Evolutionary conservation across 2,797 vertebrate genomes (phyloP).

Genomic region (Sebastes taczanowskii): DNA sequence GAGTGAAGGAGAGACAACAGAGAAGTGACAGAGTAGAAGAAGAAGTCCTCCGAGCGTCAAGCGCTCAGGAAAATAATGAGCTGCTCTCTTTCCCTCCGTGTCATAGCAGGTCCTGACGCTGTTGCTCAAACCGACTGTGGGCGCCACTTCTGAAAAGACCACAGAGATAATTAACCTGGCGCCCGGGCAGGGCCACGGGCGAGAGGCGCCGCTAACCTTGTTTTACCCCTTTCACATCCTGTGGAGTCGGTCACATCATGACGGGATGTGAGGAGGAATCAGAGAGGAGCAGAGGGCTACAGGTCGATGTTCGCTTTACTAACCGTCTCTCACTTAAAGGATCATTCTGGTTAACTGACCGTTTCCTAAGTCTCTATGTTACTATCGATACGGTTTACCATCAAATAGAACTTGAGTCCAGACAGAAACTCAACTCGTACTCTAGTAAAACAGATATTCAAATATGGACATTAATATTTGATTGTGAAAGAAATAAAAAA

Average conservation of each 20-base stretch:
- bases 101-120: constrained; percentile 29
- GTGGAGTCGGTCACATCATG: not conserved
- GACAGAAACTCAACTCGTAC: no score
- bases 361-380: not conserved
- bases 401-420: accelerated
- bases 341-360: not conserved
- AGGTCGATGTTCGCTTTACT: not conserved
- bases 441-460: no score
- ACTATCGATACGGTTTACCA: no score
- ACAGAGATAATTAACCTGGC: constrained; percentile 11
- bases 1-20: not conserved
- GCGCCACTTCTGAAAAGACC: not conserved
- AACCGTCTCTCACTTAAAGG: not conserved
- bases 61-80: constrained; percentile 53
- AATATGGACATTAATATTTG: no score
- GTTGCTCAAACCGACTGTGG: constrained; percentile 30
- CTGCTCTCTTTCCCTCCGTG: constrained; percentile 7
- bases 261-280: not conserved
- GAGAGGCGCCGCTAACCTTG: no score
- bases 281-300: not conserved
- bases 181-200: not conserved
- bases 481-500: no score
- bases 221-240: not conserved
- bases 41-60: not conserved
- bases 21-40: not conserved